Evolutionary conservation across 2,113 vertebrate species (phyloP), one percentile per base, ranked within the genome.

Genomic region (Chelonoidis abingdonii): DNA sequence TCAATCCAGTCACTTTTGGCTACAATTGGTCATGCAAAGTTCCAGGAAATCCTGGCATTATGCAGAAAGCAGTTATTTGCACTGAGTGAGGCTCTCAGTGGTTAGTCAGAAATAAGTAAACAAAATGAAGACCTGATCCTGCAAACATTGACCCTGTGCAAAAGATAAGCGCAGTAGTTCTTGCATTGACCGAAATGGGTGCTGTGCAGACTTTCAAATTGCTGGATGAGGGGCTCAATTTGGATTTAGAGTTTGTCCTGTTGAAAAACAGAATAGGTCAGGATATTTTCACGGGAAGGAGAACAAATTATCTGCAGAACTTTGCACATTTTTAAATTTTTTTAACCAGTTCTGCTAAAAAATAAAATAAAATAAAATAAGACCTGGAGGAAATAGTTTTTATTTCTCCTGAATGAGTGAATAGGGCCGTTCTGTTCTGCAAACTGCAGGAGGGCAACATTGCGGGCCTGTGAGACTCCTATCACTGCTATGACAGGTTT

Each of bases 401-500:
- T 13, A 47, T 84, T 84, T 75, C 54, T 79, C 19, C 3, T 41
- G 35, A 84, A 52, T 78, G 25, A 52, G 24, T 50, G 44, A n/a
- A 52, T 6, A 52, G 38, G 52, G 53, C 53, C 6, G 2, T 38
- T 38, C 31, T 79, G 53, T 79, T 78, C 86, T 22, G 91, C 92
- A 86, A 59, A 88, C 78, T 56, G 92, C 87, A 76, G 44, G 8
- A 25, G 38, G 25, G 49, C n/a, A 65, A 49, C 27, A 49, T 79
- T 95, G 91, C 94, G 89, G 91, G 95, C 31, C 91, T 50, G 83
- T 65, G 89, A 90, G 94, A 91, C 97, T 96, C 89, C 92, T 92
- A 94, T 96, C 94, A 89, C 81, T 95, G 90, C 87, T 89, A 87
- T 96, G 94, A 95, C 94, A 94, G 86, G 95, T 93, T 97, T 97